Base-by-base conservation (phyloP, 2,888 invertebrate species). In the Periphyllus acericola region DNA sequence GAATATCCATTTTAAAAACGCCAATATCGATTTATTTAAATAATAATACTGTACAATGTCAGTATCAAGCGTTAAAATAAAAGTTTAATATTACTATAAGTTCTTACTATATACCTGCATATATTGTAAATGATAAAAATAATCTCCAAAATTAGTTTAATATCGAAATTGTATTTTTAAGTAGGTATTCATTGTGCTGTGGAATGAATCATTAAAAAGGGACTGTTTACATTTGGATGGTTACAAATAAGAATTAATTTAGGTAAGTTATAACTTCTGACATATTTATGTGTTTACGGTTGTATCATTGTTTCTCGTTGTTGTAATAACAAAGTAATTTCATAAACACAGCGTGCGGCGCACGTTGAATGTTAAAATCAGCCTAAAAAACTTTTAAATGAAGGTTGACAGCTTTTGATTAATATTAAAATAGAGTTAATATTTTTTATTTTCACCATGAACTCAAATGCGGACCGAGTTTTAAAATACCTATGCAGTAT, bases 311-410 rank as follows among this genome's bases (percentile, higher is more conserved):
- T 66, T 80, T 40, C 17, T n/a, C 11, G 1, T 66, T n/a, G 66
- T 66, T 80, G 6, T 40, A 75, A 75, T 40, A 75, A 75, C 9
- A 75, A 40, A 25, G 19, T 75, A n/a, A 40, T 75, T 40, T 75
- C n/a, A 60, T 21, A 34, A 72, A 82, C 34, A 46, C 32, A 17
- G 8, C 11, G 46, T 32, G 21, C 29, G 46, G 21, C 29, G 46
- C 14, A 78, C 29, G 36, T 19, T 40, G n/a, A 66, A 68, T 40
- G 29, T 32, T 32, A 82, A 82, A 71, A 52, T 71, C 17, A 29
- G 32, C 9, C 32, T 21, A 32, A 17, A 29, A 32, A 81, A 82
- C 14, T 32, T 82, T 46, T 6, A 32, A 71, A 46, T 9, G 17
- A 80, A n/a, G 40, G 66, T 29, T 29, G 80, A 66, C 1, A 29